Base-by-base conservation (phyloP, 1,140 invertebrate genomes). In the Drosophila bocqueti region DNA sequence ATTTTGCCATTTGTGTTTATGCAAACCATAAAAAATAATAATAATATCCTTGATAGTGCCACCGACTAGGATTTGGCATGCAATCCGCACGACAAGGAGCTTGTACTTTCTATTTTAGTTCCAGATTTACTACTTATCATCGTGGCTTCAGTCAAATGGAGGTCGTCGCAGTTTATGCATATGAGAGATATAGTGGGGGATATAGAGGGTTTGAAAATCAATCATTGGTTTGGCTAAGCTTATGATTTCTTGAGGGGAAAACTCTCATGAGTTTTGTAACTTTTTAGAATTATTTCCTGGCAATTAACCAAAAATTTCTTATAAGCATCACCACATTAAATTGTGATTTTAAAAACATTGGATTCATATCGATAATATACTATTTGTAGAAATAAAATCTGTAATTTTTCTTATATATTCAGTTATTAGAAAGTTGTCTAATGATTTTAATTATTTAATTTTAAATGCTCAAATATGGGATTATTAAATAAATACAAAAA, bases 51-150 rank as follows among this genome's bases (percentile, higher is more conserved):
- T 47, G 46, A 78, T 61, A 55, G 67, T 55, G 57, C 54, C 29
- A 66, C 50, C 58, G 54, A 81, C 65, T 89, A 78, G 68, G 66
- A 42, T 72, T 71, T 69, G 60, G 74, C 84, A 87, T 87, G 84
- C 84, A 84, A 87, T 89, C 65, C 57, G n/a, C 43, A 26, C 40
- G 21, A 24, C 52, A 47, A 29, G 63, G 31, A 29, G 68, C 46
- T 18, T 42, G 46, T 71, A 68, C 77, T 83, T 83, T 75, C 80
- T 83, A 83, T 72, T 89, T 83, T 87, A 45, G 46, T 75, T 47
- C 11, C 40, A 34, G 38, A 40, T 82, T 72, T 64, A 72, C 60
- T 49, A 38, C 52, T 55, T 24, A 69, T 68, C 49, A 46, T 52
- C 43, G 42, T 38, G 45, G 36, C 11, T 24, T 31, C 57, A 43